Evolutionary conservation across 2,888 invertebrate species (phyloP).

Genomic region (Eupithecia centaureata): DNA sequence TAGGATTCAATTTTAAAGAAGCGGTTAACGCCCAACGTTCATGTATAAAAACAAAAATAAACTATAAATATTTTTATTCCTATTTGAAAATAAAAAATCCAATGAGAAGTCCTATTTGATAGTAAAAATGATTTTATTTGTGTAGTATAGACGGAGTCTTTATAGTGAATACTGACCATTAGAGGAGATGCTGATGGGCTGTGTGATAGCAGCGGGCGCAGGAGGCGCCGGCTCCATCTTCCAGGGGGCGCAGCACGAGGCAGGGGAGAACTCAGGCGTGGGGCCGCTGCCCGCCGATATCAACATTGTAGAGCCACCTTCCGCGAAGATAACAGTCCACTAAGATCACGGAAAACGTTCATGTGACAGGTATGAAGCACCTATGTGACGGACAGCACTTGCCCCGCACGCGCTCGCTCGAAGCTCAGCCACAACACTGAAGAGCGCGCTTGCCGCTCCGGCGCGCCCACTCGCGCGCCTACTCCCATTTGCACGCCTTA

Average conservation of each 20-base stretch:
- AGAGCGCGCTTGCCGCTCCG: slow-evolving; percentile 81
- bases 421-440: slow-evolving; percentile 84
- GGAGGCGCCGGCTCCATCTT: slow-evolving; percentile 86
- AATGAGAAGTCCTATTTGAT: neutral
- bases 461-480: slow-evolving; percentile 83
- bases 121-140: neutral
- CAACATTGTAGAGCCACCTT: slow-evolving; percentile 84
- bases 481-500: slow-evolving; percentile 83
- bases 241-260: slow-evolving; percentile 85
- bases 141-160: neutral
- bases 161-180: slow-evolving; percentile 64
- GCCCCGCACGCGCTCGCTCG: slow-evolving; percentile 79
- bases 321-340: slow-evolving; percentile 56
- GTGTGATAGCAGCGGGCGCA: slow-evolving; percentile 73
- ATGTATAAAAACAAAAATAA: neutral
- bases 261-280: slow-evolving; percentile 83
- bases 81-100: neutral
- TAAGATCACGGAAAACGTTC: slow-evolving; percentile 58
- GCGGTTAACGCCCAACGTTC: too few species aligned
- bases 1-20: too few species aligned
- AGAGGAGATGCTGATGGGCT: slow-evolving; percentile 85
- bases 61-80: neutral
- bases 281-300: slow-evolving; percentile 86
- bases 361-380: slow-evolving; percentile 49
- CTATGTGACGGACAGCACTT: slow-evolving; percentile 60